A percentile compares a stretch with the other conserved stretches of the same genome.
Conservation (phyloP, 2,113 vertebrate genomes). For the Spilogale gracilis region DNA sequence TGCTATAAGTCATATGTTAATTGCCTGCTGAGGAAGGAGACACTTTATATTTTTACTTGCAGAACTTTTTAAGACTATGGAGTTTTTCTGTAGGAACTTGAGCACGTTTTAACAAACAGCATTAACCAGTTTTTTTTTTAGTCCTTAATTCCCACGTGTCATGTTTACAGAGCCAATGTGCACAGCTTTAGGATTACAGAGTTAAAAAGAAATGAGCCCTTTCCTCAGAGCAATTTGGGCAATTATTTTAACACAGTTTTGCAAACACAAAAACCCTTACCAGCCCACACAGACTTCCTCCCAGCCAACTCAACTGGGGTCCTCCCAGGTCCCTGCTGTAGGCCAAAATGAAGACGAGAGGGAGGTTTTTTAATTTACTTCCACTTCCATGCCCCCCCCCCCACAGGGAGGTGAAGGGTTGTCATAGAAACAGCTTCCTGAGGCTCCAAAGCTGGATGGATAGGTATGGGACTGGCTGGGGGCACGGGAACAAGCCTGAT, state of each 20-base stretch:
- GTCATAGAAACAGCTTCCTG: neutral
- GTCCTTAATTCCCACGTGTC: neutral
- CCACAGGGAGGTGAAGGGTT: neutral
- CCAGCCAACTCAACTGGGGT: neutral
- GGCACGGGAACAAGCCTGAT: neutral
- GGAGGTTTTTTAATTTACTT: neutral
- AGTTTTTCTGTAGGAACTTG: neutral
- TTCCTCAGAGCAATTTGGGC: neutral
- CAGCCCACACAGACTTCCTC: slow-evolving; percentile 41
- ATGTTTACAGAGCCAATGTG: neutral
- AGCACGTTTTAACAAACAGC: neutral
- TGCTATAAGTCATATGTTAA: neutral
- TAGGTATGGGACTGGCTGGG: neutral
- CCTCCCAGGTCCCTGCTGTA: neutral
- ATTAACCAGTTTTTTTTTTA: neutral
- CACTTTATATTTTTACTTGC: neutral
- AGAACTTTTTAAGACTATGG: neutral
- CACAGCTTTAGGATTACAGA: neutral
- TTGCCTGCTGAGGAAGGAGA: neutral
- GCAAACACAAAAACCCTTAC: slow-evolving; percentile 17
- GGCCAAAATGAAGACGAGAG: neutral
- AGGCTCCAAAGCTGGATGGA: neutral
- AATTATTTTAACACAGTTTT: slow-evolving; percentile 45
- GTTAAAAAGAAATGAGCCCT: slow-evolving; percentile 7
- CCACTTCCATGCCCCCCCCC: no score